Base-by-base conservation (phyloP, 2,797 vertebrate genomes). In the Clarias platycephalus region DNA sequence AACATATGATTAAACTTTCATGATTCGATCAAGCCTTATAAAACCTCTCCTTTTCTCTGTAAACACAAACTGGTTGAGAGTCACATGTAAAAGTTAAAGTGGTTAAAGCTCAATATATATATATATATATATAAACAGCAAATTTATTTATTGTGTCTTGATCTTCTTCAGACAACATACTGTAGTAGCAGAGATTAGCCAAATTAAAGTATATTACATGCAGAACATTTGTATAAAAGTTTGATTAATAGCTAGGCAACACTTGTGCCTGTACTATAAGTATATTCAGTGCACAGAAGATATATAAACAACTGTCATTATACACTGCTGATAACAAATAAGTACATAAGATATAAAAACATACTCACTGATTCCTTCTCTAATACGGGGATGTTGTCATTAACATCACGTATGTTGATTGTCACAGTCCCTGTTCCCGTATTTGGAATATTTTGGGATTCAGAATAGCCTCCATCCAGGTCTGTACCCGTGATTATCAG, bases 341-440 rank as follows among this genome's bases (percentile, higher is more conserved):
- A 63, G 44, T 79, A 6, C 20, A 34, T 13, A 76, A 28, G 34
- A 34, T 1, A 16, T 15, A 75, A 44, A 37, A 31, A 53, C 12
- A 60, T 22, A 84, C 91, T 55, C 89, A 95, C 95, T 64, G 2
- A 31, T 34, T 89, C 89, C 77, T 90, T 92, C 91, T 96, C 94
- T 88, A 98, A 88, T 0, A 88, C 84, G 16, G 98, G 97, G 31
- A 97, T 13, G 20, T 99, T 98, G 91, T 99, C 98, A 85, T 99
- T 99, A 86, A 99, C 97, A 89, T 99, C 98, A 86, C 92, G 60
- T 88, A 99, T 84, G 79, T 84, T 94, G 83, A 99, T 92, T 85
- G 91, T 87, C 84, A 97, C 84, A 80, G 92, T 90, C 31, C 94
- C 95, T 0, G 87, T 94, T 85, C 89, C 91, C 2, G 87, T 64